phyloP scores from a whole-genome alignment of 2,888 invertebrate species.

The Anaspis maculata region DNA sequence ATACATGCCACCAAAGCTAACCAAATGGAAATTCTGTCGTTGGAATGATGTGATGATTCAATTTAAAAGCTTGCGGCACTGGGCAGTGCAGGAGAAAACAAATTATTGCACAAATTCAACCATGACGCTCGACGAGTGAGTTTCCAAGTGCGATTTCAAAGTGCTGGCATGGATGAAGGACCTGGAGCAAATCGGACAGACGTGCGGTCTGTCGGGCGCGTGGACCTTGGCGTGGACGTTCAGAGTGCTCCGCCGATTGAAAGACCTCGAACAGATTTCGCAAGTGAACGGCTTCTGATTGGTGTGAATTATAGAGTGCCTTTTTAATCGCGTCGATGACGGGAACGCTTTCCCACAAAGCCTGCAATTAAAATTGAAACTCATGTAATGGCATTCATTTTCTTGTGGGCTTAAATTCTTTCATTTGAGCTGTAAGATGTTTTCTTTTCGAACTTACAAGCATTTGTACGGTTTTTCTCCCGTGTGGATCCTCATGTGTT shows the following conservation, averaged over 20 bases:
- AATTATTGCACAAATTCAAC: no score
- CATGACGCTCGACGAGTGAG: conserved; percentile 8
- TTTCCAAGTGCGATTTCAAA: conserved; percentile 21
- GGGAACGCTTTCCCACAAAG: conserved; percentile 28
- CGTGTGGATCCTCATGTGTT: conserved; percentile 30
- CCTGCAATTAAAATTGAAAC: conserved; percentile 14
- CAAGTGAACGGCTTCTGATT: conserved; percentile 28
- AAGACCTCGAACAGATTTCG: conserved; percentile 27
- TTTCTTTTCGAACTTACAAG: conserved; percentile 20
- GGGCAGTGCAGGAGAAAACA: no score
- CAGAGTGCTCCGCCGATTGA: conserved; percentile 26
- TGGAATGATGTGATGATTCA: no score
- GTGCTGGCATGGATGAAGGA: conserved; percentile 30
- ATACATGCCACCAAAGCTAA: no score
- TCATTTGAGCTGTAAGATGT: neutral
- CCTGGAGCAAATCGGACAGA: conserved; percentile 28
- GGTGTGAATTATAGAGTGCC: conserved; percentile 29
- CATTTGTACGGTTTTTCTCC: conserved; percentile 31
- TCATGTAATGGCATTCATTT: conserved; percentile 3
- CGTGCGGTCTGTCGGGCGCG: conserved; percentile 26
- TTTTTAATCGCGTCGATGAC: conserved; percentile 25
- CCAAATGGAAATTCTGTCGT: no score
- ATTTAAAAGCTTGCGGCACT: no score
- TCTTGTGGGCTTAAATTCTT: neutral
- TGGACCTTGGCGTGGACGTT: conserved; percentile 31